A percentile compares a stretch with the other conserved stretches of the same genome.
Evolutionary conservation across 2,113 vertebrate genomes (phyloP).

Genomic region (Propithecus coquereli): DNA sequence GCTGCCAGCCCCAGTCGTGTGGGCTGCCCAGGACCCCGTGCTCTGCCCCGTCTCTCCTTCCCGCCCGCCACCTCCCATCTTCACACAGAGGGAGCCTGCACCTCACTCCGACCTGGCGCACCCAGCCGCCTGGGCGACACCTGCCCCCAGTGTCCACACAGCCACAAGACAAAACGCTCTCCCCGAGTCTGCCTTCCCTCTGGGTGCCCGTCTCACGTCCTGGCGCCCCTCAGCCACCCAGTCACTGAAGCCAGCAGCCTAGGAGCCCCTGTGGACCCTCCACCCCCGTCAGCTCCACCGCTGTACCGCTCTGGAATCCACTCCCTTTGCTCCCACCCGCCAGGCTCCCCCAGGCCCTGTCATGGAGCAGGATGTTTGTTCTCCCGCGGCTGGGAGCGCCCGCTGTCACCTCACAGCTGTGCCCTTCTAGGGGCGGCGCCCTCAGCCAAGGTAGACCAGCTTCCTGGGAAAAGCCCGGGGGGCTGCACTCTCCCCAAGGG

Average conservation of each 20-base stretch:
- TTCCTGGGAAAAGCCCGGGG: not conserved
- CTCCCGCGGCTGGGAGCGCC: too few species aligned
- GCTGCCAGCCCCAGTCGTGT: not conserved
- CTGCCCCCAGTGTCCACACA: not conserved
- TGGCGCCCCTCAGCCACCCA: not conserved
- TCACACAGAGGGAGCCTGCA: not conserved
- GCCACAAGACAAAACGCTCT: not conserved
- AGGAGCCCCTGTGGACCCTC: not conserved
- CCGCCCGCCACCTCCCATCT: not conserved
- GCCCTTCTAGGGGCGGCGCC: not conserved
- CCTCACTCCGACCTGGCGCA: not conserved
- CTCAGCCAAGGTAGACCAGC: not conserved
- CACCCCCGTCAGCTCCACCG: not conserved
- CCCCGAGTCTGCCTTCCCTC: not conserved
- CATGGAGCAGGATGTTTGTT: not conserved
- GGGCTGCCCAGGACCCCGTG: not conserved
- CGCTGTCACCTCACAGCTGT: not conserved
- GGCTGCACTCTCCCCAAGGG: not conserved
- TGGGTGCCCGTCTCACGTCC: not conserved
- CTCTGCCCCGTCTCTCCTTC: not conserved
- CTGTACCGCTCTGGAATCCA: not conserved
- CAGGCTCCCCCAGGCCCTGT: not conserved
- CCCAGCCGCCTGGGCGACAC: not conserved
- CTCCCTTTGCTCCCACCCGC: not conserved
- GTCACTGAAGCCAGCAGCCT: not conserved